A percentile compares a stretch with the other conserved stretches of the same genome.
Conservation (phyloP, 2,888 invertebrate species). For the Lasioglossum malachurum region DNA sequence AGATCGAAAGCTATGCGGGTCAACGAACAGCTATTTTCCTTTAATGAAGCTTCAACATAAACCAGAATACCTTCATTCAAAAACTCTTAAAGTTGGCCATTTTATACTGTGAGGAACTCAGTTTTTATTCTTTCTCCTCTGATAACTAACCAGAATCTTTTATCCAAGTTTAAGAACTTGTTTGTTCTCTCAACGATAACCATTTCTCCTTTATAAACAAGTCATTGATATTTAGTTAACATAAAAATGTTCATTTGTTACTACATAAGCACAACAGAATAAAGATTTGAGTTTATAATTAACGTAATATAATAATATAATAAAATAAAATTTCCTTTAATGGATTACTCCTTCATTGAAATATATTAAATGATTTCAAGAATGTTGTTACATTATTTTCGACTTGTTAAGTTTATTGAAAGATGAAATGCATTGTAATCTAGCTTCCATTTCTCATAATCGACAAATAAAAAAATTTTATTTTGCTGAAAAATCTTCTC, state of each 20-base stretch:
- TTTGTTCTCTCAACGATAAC: not conserved
- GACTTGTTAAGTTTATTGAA: no score
- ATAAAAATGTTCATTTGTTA: not conserved
- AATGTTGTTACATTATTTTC: no score
- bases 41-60: conserved; percentile 63
- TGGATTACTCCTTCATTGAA: no score
- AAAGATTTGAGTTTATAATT: not conserved
- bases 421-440: no score
- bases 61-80: conserved; percentile 44
- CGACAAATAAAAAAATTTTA: no score
- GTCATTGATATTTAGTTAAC: not conserved
- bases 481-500: no score
- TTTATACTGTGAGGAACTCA: conserved; percentile 45
- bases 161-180: not conserved
- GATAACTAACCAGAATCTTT: not conserved
- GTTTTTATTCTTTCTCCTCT: conserved; percentile 6
- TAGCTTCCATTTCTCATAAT: no score
- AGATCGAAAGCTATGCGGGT: conserved; percentile 69
- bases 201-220: not conserved
- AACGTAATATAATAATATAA: not conserved
- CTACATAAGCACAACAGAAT: not conserved
- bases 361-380: no score
- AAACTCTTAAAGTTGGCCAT: conserved; percentile 49
- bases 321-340: no score
- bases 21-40: conserved; percentile 64